Evolutionary conservation across 1,140 invertebrate species (phyloP), one percentile per base, ranked within the genome.

Genomic region (Drosophila sturtevanti): DNA sequence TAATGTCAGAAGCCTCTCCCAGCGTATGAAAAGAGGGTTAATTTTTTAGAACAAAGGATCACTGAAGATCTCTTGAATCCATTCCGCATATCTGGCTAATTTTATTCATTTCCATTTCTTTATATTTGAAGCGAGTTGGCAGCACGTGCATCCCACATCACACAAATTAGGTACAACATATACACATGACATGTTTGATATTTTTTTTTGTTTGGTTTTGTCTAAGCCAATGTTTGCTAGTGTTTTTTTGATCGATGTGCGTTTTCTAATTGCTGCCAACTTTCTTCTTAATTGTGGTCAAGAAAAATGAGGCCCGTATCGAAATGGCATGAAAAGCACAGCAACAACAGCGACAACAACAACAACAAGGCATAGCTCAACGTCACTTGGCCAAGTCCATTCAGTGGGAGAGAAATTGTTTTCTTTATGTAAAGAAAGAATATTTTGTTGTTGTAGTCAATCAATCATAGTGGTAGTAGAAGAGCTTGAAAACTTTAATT

Each of bases 261-360:
- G 82, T 87, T 87, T 87, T 87, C 82, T 87, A 86, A 86, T 86
- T 87, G 81, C 79, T 73, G 79, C 82, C 72, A 87, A 87, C 82
- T 87, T 87, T 87, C 82, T 87, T 87, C 82, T 82, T 87, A 87
- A 87, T 86, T 82, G 81, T 87, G 84, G 81, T 18, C 82, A 65
- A 86, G 81, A 86, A 86, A 86, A 86, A 86, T 86, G 81, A 86
- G 71, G 81, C 82, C 81, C 81, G 82, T 86, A 86, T 86, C 81
- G 81, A 86, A 86, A 86, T 86, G 81, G 81, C 82, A 86, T 87
- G 82, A 87, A 86, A 86, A 86, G 81, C 78, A 81, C 62, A 35
- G 54, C 48, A 66, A 67, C 27, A 31, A 31, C 27, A 31, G 7
- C 41, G 68, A 65, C 34, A 66, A 27, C 35, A 11, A 51, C 59